phyloP scores from a whole-genome alignment of 2,113 vertebrate species.

The Scophthalmus maximus region DNA sequence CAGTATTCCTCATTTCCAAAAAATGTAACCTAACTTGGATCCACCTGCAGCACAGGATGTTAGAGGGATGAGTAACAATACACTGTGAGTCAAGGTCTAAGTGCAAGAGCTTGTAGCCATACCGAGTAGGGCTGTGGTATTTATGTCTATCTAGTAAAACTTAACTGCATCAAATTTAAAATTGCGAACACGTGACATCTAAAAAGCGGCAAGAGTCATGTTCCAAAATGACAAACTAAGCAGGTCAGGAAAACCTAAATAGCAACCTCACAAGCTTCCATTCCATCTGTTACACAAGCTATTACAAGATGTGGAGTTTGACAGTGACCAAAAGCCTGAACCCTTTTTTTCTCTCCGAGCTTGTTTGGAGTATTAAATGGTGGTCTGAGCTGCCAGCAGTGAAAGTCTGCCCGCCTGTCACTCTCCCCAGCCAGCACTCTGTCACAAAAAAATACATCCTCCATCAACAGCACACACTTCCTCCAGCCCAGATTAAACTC shows the following conservation, averaged over 20 bases:
- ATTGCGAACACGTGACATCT: slow-evolving; percentile 19
- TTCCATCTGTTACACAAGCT: slow-evolving; percentile 39
- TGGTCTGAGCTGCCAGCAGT: slow-evolving; percentile 39
- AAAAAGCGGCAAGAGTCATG: slow-evolving; percentile 15
- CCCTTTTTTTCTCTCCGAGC: slow-evolving; percentile 26
- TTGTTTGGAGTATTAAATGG: slow-evolving; percentile 40
- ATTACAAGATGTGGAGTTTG: slow-evolving; percentile 33
- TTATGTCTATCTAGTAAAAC: background rate
- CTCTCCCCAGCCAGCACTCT: slow-evolving; percentile 21
- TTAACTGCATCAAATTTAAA: background rate
- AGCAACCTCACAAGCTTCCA: slow-evolving; percentile 24
- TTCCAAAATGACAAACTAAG: slow-evolving; percentile 14
- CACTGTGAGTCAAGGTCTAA: background rate
- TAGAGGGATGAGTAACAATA: background rate
- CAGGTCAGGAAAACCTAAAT: slow-evolving; percentile 23
- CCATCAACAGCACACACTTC: slow-evolving; percentile 17
- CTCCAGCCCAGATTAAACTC: slow-evolving; percentile 31
- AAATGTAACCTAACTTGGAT: background rate
- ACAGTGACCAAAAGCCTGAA: slow-evolving; percentile 50
- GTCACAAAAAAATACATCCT: slow-evolving; percentile 18
- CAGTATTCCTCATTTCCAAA: background rate
- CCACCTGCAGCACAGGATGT: background rate
- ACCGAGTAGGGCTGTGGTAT: no score
- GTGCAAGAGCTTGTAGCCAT: background rate
- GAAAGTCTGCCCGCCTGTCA: slow-evolving; percentile 40